These are phyloP conservation scores for Meles meles DNA, from an alignment of 2,113 vertebrate genomes.

Conservation along the genomic window DNA sequence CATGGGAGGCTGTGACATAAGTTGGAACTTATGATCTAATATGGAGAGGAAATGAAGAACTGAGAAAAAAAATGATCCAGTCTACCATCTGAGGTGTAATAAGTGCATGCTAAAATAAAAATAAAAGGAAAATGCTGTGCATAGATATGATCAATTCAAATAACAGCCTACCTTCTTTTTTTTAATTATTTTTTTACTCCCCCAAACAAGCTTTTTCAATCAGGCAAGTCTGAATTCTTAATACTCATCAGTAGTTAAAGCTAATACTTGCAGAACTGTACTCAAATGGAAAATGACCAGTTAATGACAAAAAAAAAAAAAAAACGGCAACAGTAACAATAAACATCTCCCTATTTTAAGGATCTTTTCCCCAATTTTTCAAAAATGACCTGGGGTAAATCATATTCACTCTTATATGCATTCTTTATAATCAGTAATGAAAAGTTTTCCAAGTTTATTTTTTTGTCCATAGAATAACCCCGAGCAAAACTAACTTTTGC, in stretches of 20 bases:
- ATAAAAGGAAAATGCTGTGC: background rate
- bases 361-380: background rate
- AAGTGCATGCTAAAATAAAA: background rate
- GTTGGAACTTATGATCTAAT: background rate
- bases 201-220: background rate
- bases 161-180: background rate
- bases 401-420: background rate
- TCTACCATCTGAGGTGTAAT: background rate
- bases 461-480: background rate
- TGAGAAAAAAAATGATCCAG: background rate
- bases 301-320: background rate
- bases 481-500: background rate
- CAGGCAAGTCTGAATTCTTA: background rate
- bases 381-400: background rate
- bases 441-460: background rate
- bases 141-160: background rate
- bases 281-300: background rate
- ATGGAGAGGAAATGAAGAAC: background rate
- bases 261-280: background rate
- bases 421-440: background rate
- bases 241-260: background rate
- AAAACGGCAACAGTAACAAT: background rate
- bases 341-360: background rate
- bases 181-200: background rate
- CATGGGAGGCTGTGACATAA: background rate